Conservation (phyloP, 2,113 vertebrate genomes). For the Pedetes capensis region DNA sequence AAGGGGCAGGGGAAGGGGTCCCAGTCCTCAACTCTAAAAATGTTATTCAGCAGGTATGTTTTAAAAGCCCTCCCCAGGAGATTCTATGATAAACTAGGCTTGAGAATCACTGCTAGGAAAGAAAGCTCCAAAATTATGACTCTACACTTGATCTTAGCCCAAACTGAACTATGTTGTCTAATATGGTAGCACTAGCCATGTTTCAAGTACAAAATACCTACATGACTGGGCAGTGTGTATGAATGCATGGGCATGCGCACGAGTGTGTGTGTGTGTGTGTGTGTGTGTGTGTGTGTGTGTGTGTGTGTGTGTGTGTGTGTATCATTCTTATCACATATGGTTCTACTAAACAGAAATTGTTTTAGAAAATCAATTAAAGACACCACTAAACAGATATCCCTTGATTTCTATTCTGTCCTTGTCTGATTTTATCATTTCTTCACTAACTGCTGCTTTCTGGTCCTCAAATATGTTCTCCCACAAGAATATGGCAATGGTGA, state of each 20-base stretch:
- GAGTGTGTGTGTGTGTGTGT: no score
- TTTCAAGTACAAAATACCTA: neutral
- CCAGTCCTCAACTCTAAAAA: neutral
- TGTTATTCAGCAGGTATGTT: neutral
- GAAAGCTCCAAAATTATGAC: no score
- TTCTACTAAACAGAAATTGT: neutral
- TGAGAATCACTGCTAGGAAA: neutral
- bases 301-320: no score
- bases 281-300: no score
- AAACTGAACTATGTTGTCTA: no score
- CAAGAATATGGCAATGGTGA: fast-evolving
- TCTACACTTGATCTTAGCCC: no score
- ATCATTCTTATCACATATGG: no score
- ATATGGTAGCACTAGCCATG: no score
- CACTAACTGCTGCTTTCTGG: neutral
- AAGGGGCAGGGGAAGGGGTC: no score
- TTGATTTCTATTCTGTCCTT: neutral
- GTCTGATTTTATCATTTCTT: neutral
- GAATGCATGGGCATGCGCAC: no score
- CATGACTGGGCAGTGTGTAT: no score
- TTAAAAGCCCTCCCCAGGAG: neutral
- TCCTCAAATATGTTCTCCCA: neutral
- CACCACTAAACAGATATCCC: neutral
- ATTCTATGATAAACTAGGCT: neutral
- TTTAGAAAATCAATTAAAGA: neutral